Evolutionary conservation across 2,888 invertebrate species (phyloP).

Genomic region (Tachina lurida): DNA sequence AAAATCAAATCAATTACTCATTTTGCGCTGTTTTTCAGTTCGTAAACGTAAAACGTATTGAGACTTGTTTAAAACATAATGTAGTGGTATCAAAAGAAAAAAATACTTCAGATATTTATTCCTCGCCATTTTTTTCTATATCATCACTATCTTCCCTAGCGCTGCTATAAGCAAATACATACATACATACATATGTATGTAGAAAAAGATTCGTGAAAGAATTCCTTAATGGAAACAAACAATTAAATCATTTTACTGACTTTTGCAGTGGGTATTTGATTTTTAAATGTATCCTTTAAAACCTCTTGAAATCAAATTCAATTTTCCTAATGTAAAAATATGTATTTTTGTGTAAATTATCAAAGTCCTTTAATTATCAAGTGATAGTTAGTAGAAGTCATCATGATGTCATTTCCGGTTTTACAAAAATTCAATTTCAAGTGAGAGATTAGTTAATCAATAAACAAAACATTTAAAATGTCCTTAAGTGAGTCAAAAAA

Average conservation of each 20-base stretch:
- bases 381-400: background rate
- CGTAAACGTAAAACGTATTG: too few species aligned
- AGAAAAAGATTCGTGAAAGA: too few species aligned
- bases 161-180: too few species aligned
- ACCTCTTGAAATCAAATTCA: background rate
- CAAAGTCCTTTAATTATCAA: constrained; percentile 14
- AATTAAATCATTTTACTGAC: background rate
- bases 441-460: constrained; percentile 3
- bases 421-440: constrained; percentile 20
- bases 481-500: background rate
- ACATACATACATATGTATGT: too few species aligned
- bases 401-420: constrained; percentile 39
- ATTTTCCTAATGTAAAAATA: background rate
- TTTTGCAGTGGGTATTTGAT: background rate
- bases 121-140: too few species aligned
- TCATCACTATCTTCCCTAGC: too few species aligned
- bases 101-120: too few species aligned
- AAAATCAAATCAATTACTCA: too few species aligned
- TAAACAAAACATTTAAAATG: background rate
- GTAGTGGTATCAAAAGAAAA: too few species aligned
- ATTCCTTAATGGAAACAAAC: background rate
- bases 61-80: too few species aligned
- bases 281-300: background rate
- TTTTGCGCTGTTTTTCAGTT: too few species aligned
- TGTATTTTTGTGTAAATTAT: background rate